A percentile compares a stretch with the other conserved stretches of the same genome.
Evolutionary conservation across 2,113 vertebrate genomes (phyloP).

Genomic region (Chaetorhynchus papuensis): DNA sequence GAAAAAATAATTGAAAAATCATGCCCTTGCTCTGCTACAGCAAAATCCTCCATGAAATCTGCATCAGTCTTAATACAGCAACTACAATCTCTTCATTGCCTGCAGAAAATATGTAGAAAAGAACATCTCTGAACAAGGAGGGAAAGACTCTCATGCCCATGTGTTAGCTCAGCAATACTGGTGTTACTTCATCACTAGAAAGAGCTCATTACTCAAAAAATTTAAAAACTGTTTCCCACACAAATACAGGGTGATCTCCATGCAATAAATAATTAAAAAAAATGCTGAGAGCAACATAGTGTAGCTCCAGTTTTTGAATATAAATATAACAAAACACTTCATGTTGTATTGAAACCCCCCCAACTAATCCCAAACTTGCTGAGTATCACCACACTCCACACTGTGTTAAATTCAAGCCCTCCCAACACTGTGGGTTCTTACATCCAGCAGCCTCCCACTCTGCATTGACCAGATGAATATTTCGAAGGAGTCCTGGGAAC

Average conservation of each 20-base stretch:
- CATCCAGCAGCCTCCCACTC: slow-evolving; percentile 91
- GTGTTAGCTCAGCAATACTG: not conserved
- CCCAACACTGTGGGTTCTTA: slow-evolving; percentile 29
- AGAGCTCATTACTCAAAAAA: not conserved
- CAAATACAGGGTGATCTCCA: not conserved
- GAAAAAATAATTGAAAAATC: not conserved
- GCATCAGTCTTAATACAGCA: not conserved
- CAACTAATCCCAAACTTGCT: not conserved
- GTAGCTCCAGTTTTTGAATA: not conserved
- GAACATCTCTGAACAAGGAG: not conserved
- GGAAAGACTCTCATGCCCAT: accelerated
- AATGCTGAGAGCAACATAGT: accelerated
- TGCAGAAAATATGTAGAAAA: not conserved
- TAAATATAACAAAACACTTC: not conserved
- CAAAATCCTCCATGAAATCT: not conserved
- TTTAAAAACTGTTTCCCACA: not conserved
- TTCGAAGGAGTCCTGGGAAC: slow-evolving; percentile 94
- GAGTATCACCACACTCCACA: accelerated
- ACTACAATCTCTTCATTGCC: not conserved
- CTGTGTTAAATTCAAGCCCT: not conserved
- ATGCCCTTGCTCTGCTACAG: not conserved
- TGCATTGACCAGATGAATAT: slow-evolving; percentile 99
- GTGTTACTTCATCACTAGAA: not conserved
- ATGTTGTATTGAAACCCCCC: not conserved
- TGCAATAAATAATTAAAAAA: not conserved